Percentiles rank a stretch among this genome's conserved stretches.
Conservation (phyloP, 2,113 vertebrate genomes). For the Caloenas nicobarica region DNA sequence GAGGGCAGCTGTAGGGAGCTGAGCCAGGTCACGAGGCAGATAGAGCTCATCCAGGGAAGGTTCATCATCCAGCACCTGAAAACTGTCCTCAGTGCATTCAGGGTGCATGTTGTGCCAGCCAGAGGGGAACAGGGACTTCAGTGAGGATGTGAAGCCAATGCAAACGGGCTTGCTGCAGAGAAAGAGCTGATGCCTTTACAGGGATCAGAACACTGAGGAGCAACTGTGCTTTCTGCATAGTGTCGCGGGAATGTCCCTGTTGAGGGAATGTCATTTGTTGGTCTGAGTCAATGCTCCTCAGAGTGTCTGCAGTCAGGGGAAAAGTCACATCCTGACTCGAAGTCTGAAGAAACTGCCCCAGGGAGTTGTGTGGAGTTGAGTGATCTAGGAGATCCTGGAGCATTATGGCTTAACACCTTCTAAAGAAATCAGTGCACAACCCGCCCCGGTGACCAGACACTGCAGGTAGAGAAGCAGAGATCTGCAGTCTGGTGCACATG, state of each 20-base stretch:
- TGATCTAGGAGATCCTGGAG: not conserved
- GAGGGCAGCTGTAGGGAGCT: not conserved
- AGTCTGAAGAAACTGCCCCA: not conserved
- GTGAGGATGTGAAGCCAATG: not conserved
- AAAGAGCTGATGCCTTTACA: not conserved
- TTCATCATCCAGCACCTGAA: not conserved
- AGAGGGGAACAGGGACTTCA: not conserved
- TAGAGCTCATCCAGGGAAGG: not conserved
- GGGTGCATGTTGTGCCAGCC: not conserved
- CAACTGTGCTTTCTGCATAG: not conserved
- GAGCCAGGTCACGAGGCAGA: rapidly evolving
- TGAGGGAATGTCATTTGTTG: not conserved
- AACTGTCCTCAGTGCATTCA: not conserved
- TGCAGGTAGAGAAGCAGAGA: not conserved
- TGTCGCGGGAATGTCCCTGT: not conserved
- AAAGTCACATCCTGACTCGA: not conserved
- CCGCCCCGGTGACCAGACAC: rapidly evolving
- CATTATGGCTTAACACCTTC: not conserved
- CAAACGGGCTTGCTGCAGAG: not conserved
- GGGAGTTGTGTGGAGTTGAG: not conserved
- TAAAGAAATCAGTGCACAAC: not conserved
- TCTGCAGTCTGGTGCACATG: rapidly evolving
- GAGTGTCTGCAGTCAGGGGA: rapidly evolving
- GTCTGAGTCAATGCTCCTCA: not conserved
- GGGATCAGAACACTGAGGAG: not conserved